phyloP scores from a whole-genome alignment of 2,888 invertebrate species.

The Rhingia rostrata region DNA sequence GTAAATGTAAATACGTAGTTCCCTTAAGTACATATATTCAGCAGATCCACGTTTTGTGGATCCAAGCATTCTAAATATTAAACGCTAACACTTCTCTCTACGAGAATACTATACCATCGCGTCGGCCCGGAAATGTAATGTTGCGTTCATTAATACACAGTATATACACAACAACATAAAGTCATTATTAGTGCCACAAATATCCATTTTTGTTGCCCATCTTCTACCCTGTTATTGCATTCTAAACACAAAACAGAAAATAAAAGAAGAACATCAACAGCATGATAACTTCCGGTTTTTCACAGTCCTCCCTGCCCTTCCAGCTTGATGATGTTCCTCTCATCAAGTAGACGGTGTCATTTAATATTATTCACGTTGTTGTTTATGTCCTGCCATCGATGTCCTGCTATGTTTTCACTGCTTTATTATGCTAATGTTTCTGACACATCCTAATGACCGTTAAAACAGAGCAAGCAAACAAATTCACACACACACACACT shows the following conservation, averaged over 20 bases:
- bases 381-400: slow-evolving; percentile 75
- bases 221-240: slow-evolving; percentile 38
- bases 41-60: no score
- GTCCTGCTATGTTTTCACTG: slow-evolving; percentile 74
- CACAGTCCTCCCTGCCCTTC: slow-evolving; percentile 21
- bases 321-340: slow-evolving; percentile 56
- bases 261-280: slow-evolving; percentile 37
- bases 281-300: slow-evolving; percentile 61
- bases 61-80: no score
- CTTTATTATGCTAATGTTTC: slow-evolving; percentile 75
- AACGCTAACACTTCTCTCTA: no score
- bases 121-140: no score
- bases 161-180: slow-evolving; percentile 17
- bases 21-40: no score
- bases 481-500: slow-evolving; percentile 34
- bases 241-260: slow-evolving; percentile 34
- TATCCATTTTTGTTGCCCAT: slow-evolving; percentile 41
- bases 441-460: slow-evolving; percentile 74
- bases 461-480: slow-evolving; percentile 69
- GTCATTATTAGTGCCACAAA: slow-evolving; percentile 53
- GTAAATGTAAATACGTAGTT: no score
- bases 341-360: slow-evolving; percentile 69
- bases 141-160: neutral
- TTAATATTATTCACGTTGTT: slow-evolving; percentile 73
- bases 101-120: neutral